phyloP scores from a whole-genome alignment of 1,140 invertebrate species.

The Meloidogyne chitwoodi region DNA sequence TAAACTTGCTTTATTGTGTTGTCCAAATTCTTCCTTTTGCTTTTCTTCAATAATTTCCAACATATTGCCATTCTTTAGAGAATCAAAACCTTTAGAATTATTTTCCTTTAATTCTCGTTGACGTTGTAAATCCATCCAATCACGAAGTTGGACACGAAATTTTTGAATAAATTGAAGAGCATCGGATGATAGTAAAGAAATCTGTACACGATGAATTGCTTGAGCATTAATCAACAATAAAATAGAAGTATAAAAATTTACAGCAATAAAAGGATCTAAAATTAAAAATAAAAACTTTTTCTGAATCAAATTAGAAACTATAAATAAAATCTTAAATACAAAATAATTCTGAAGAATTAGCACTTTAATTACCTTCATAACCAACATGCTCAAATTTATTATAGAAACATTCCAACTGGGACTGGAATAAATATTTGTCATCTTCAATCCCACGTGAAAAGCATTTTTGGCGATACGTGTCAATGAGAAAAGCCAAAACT shows the following conservation, averaged over 20 bases:
- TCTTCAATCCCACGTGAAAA: neutral
- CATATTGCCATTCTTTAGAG: neutral
- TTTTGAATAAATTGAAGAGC: neutral
- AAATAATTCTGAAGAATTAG: too few species aligned
- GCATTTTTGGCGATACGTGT: constrained; percentile 34
- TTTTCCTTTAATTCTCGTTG: neutral
- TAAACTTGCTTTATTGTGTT: neutral
- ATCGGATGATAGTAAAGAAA: neutral
- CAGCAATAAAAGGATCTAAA: constrained; percentile 4
- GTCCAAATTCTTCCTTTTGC: neutral
- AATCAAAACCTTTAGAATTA: neutral
- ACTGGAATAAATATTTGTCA: constrained; percentile 16
- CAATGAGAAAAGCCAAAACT: constrained; percentile 33
- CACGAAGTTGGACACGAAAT: neutral
- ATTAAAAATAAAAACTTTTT: neutral
- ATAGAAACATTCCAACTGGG: constrained; percentile 18
- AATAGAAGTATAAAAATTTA: constrained; percentile 17
- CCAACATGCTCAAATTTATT: neutral
- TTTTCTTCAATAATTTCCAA: neutral
- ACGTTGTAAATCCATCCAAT: constrained; percentile 7
- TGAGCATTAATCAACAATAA: constrained; percentile 8
- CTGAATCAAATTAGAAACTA: neutral
- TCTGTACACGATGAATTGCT: neutral
- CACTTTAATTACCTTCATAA: constrained; percentile 24
- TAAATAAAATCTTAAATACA: neutral